These are phyloP conservation scores for Alethe diademata DNA, from an alignment of 2,113 vertebrate species.

Conservation along the genomic window DNA sequence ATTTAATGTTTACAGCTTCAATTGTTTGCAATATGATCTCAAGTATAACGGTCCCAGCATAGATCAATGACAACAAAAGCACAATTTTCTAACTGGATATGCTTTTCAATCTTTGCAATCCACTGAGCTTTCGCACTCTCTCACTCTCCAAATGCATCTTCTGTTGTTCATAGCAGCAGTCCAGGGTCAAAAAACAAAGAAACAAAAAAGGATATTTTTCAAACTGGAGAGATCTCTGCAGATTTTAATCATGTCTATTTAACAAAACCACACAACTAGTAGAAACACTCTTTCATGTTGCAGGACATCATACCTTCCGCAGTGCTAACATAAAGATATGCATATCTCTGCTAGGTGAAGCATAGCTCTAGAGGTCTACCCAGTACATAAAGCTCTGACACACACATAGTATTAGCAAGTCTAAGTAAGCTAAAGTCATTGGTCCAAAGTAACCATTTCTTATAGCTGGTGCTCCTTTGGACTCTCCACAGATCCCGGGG, in stretches of 20 bases:
- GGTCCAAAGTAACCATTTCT: constrained; percentile 72
- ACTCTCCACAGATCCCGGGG: constrained; percentile 84
- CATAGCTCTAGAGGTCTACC: constrained; percentile 87
- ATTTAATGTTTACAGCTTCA: constrained; percentile 83
- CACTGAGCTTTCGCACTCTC: constrained; percentile 55
- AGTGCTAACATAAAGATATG: constrained; percentile 80
- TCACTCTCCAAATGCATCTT: constrained; percentile 74
- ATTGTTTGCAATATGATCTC: constrained; percentile 85
- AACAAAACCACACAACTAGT: constrained; percentile 72
- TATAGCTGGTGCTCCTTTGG: constrained; percentile 99
- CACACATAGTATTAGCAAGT: constrained; percentile 83
- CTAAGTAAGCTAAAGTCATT: constrained; percentile 77
- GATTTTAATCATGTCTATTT: constrained; percentile 68
- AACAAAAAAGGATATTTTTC: constrained; percentile 58
- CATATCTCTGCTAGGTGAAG: constrained; percentile 84
- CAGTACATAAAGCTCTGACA: constrained; percentile 86
- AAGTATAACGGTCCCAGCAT: constrained; percentile 93
- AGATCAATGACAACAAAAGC: constrained; percentile 92
- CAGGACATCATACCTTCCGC: constrained; percentile 70
- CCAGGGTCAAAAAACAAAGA: constrained; percentile 76
- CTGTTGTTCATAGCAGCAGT: constrained; percentile 82
- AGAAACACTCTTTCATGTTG: constrained; percentile 70
- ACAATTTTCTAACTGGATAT: constrained; percentile 89
- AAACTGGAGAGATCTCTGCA: constrained; percentile 70
- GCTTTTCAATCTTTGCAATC: constrained; percentile 81